Evolutionary conservation across 2,888 invertebrate species (phyloP), one percentile per base, ranked within the genome.

Genomic region (Standfussiana lucernea): DNA sequence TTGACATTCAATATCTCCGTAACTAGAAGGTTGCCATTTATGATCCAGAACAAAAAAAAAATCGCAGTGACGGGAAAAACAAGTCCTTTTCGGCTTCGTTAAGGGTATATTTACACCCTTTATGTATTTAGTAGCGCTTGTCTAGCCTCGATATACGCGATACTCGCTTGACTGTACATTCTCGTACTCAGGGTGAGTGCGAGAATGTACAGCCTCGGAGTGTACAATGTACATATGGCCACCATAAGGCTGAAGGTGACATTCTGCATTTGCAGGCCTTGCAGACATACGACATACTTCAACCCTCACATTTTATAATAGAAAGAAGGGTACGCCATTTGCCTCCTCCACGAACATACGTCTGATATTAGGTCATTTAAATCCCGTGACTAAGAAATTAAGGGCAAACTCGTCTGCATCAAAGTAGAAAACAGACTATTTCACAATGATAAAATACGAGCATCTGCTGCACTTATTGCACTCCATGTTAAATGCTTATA

Each of bases 321-420:
- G 37, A 37, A 37, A 37, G n/a, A n/a, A n/a, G n/a, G 8, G 8
- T 24, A 47, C 50, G 24, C 10, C 24, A 4, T 50, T 50, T n/a
- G 11, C n/a, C n/a, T 18, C 50, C 1, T 50, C 24, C 50, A n/a
- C 50, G 10, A 50, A 10, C 50, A n/a, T 24, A 24, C 0, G 0
- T 42, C 42, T 42, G 40, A 42, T 13, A 47, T 6, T 18, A 24
- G 50, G 24, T 37, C 28, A 11, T 47, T 28, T 2, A 35, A 72
- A 1, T 15, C 5, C 37, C n/a, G 42, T 78, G 78, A 79, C 65
- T 78, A 66, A 42, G 35, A 78, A 50, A 42, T 28, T 24, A 18
- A 62, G 24, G 71, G 18, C 47, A 66, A 79, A 45, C 28, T 32
- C 42, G 15, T 35, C 11, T 35, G 6, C 53, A 53, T 50, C 24